These are phyloP conservation scores for Branchipolynoe longqiensis DNA, from an alignment of 2,888 invertebrate genomes.

Conservation along the genomic window DNA sequence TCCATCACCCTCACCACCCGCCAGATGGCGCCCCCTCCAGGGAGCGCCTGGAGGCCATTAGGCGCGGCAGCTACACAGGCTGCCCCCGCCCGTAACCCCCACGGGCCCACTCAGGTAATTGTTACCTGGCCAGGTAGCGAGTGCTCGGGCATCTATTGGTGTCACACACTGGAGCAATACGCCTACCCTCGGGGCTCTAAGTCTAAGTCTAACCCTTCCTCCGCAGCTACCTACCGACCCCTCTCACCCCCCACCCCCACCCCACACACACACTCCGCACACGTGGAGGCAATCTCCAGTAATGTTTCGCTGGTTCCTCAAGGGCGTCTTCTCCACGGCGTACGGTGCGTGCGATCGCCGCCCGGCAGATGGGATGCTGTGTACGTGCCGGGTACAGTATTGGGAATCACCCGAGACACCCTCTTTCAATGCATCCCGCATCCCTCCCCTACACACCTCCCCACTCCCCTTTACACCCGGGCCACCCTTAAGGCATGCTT, in stretches of 20 bases:
- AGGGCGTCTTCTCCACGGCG: constrained; percentile 28
- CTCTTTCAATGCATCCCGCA: too few relatives aligned
- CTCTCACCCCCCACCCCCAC: not conserved
- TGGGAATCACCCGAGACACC: too few relatives aligned
- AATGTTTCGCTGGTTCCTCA: not conserved
- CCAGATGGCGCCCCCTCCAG: constrained; percentile 20
- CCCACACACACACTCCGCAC: not conserved
- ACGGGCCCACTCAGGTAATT: constrained; percentile 2
- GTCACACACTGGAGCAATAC: constrained; percentile 31
- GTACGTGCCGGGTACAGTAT: not conserved
- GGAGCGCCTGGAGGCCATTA: constrained; percentile 35
- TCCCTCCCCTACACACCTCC: not conserved
- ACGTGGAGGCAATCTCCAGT: constrained; percentile 9
- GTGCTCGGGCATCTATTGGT: constrained; percentile 20
- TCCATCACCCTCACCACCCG: not conserved
- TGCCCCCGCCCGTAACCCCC: not conserved
- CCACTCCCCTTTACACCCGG: not conserved
- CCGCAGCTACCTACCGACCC: not conserved
- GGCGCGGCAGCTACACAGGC: constrained; percentile 34
- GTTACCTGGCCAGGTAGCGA: constrained; percentile 13
- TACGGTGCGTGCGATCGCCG: constrained; percentile 30
- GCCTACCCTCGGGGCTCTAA: too few relatives aligned
- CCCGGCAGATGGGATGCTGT: not conserved
- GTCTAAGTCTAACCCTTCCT: not conserved
- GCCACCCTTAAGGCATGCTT: too few relatives aligned